phyloP scores from a whole-genome alignment of 2,113 vertebrate species.

The Albula goreensis region DNA sequence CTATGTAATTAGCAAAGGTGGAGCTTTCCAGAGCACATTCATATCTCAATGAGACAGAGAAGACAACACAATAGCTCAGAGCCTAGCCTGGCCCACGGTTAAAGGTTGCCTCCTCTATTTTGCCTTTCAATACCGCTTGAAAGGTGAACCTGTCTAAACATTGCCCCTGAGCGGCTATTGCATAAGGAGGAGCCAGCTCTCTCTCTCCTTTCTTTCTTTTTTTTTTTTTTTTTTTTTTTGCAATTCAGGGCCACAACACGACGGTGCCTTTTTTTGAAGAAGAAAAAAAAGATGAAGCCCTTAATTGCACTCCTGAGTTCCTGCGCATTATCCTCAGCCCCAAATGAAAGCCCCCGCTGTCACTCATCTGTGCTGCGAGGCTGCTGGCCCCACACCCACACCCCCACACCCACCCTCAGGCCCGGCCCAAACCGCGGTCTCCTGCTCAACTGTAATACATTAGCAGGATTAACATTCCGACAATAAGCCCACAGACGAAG shows the following conservation, averaged over 20 bases:
- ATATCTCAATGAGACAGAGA: not conserved
- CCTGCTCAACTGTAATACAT: conserved; percentile 69
- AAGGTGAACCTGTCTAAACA: conserved; percentile 30
- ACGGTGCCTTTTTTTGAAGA: not conserved
- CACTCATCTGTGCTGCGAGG: conserved; percentile 13
- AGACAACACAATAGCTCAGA: not conserved
- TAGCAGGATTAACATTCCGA: conserved; percentile 72
- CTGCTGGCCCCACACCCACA: not conserved
- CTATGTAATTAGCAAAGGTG: not conserved
- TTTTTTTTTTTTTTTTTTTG: not conserved
- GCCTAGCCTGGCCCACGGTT: not conserved
- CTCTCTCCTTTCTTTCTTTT: conserved; percentile 4
- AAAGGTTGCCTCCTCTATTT: not conserved
- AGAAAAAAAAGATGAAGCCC: not conserved
- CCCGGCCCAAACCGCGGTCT: conserved; percentile 48
- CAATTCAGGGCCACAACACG: not conserved
- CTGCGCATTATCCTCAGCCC: conserved; percentile 28
- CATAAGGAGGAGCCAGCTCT: not conserved
- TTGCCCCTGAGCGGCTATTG: not conserved
- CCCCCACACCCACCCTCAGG: conserved; percentile 27
- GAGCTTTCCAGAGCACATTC: not conserved
- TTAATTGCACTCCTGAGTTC: conserved; percentile 24
- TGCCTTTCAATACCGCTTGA: not conserved
- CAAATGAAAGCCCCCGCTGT: conserved; percentile 20
- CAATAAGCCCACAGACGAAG: conserved; percentile 53